Base-by-base conservation (phyloP, 2,797 vertebrate species). In the Enteromius trimaculatus region DNA sequence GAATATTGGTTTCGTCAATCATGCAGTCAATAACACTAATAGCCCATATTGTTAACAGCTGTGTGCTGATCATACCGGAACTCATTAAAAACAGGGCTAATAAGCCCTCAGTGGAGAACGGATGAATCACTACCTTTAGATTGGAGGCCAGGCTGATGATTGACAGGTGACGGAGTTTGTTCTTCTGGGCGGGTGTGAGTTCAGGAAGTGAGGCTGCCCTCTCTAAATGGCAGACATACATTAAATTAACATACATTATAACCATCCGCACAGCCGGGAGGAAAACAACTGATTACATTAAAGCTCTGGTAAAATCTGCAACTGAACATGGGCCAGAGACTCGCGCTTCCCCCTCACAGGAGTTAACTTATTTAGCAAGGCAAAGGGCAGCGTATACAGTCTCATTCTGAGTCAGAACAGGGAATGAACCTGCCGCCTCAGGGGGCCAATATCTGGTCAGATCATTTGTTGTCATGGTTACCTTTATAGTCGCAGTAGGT, bases 401-500 rank as follows among this genome's bases (percentile, higher is more conserved):
- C 81, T 85, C 70, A 78, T 79, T 72, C 68, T 58, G 34, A 70
- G 62, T 70, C 86, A 86, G 77, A 90, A 90, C 87, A 91, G 85
- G 62, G 89, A 88, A 91, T 88, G 88, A 92, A 92, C 91, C 69
- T 90, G 88, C 89, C 84, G 85, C 86, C 90, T 87, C 85, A 88
- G 79, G 86, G 86, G 85, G 85, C 65, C 70, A 79, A 88, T 81
- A 81, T 88, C 76, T 88, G 58, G 72, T 79, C 84, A 84, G 72
- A 74, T 82, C 79, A 79, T 85, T 82, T 84, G 84, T 84, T 84
- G 83, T 86, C 81, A 71, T 81, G 72, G 84, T 90, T 94, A 99
- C 97, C 97, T 95, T 98, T 94, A 91, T 98, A 99, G 93, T 99
- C 97, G 62, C 96, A 95, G 86, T 98, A 99, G 70, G 97, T 99